These are phyloP conservation scores for Molossus molossus DNA, from an alignment of 2,797 vertebrate species.

Conservation along the genomic window DNA sequence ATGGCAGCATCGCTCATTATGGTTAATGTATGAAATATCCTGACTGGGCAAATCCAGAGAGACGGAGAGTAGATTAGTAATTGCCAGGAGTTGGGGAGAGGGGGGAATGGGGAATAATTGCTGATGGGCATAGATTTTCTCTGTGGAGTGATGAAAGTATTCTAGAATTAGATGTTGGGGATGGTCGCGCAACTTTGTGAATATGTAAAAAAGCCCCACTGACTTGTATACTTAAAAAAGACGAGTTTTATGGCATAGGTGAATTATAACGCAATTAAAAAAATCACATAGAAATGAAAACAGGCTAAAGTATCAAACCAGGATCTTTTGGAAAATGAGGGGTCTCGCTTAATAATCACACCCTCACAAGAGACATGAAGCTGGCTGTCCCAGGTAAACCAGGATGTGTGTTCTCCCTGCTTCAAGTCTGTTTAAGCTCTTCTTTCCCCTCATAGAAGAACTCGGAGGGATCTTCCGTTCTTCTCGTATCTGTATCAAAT, in stretches of 20 bases:
- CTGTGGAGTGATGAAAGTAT: too few species aligned
- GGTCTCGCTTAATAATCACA: neutral
- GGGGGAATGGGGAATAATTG: too few species aligned
- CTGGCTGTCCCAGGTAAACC: neutral
- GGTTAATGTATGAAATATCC: neutral
- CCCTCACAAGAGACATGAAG: neutral
- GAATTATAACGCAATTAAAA: neutral
- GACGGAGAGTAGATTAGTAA: too few species aligned
- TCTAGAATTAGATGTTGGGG: too few species aligned
- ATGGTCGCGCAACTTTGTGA: too few species aligned
- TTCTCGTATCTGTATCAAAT: neutral
- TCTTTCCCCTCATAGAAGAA: neutral
- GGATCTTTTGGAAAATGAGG: neutral
- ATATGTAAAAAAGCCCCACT: neutral
- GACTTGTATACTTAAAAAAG: neutral
- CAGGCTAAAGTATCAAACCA: neutral
- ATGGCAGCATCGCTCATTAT: neutral
- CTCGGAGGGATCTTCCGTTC: neutral
- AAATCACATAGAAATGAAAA: constrained; percentile 5
- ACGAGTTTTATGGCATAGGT: neutral
- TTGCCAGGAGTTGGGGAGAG: too few species aligned
- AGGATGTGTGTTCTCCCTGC: neutral
- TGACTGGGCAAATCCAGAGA: too few species aligned
- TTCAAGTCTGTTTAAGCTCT: neutral
- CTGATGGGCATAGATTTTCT: too few species aligned